Evolutionary conservation across 2,888 invertebrate species (phyloP).

Genomic region (Hemithea aestivaria): DNA sequence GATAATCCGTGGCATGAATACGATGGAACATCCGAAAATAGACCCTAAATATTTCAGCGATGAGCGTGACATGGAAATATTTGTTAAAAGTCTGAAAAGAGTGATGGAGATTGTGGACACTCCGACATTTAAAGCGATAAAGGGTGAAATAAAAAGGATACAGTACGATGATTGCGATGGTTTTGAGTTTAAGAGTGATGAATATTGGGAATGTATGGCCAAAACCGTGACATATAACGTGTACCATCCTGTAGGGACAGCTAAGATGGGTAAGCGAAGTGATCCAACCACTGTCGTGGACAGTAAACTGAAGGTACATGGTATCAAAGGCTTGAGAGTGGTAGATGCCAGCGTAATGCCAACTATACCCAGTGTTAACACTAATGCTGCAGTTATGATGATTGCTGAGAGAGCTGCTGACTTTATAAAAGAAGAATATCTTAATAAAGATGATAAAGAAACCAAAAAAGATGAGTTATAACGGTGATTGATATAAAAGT

Average conservation of each 20-base stretch:
- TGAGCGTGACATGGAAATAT: conserved; percentile 52
- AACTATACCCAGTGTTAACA: conserved; percentile 64
- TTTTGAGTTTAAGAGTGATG: conserved; percentile 47
- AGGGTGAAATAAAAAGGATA: conserved; percentile 57
- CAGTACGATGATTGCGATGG: conserved; percentile 53
- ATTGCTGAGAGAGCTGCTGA: conserved; percentile 67
- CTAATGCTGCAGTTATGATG: conserved; percentile 68
- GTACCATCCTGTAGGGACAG: conserved; percentile 68
- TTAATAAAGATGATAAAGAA: conserved; percentile 11
- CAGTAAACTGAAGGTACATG: conserved; percentile 47
- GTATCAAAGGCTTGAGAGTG: conserved; percentile 51
- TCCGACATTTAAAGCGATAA: conserved; percentile 45
- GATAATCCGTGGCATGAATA: conserved; percentile 44
- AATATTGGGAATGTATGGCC: conserved; percentile 69
- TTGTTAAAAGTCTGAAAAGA: conserved; percentile 51
- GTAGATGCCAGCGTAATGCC: conserved; percentile 71
- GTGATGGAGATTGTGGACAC: conserved; percentile 55
- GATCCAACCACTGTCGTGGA: conserved; percentile 57
- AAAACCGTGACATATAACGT: conserved; percentile 63
- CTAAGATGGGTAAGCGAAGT: conserved; percentile 55
- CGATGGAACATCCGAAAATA: conserved; percentile 58
- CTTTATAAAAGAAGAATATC: conserved; percentile 58
- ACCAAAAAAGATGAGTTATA: conserved; percentile 54
- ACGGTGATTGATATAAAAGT: conserved; percentile 10
- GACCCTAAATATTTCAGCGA: conserved; percentile 63